Evolutionary conservation across 2,888 invertebrate species (phyloP), one percentile per base, ranked within the genome.

Genomic region (Xestoiulus laeticollis): DNA sequence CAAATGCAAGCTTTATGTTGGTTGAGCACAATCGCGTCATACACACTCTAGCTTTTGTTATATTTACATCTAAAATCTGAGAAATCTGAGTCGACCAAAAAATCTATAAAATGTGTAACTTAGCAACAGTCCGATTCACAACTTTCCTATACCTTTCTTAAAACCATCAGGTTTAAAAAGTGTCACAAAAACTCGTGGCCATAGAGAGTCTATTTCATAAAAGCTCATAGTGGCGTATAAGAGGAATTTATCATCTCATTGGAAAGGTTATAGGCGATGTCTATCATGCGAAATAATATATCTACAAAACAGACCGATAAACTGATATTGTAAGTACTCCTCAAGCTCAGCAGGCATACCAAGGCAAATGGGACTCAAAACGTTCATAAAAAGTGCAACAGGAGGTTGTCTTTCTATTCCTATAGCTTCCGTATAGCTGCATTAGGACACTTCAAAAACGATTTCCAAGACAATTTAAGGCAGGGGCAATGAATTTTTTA

Each of bases 101-200:
- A 84, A 83, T 84, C 84, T 33, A 84, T 84, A 84, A 84, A 84
- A 33, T 83, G 84, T 84, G 84, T 84, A 84, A 84, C 84, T 84
- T 84, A 84, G 84, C 84, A 84, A 84, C 84, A 84, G 32, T 84
- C 84, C 68, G 68, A 68, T 68, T 84, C 43, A 84, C 84, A 84
- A 84, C 84, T 43, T 84, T 33, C 43, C 30, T 83, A 30, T 19
- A 4, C n/a, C 68, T 68, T 68, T 68, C 68, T 68, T n/a, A 68
- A 68, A 68, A 68, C 22, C 68, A 14, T 26, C 26, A 10, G 10
- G 26, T n/a, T 68, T 68, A 26, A 68, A 59, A 68, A 26, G 68
- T 68, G 68, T 68, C 68, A 10, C 68, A 1, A 6, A 8, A 26
- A 68, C 19, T 3, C 12, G 16, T 1, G n/a, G n/a, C 16, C 5